Base-by-base conservation (phyloP, 2,797 vertebrate genomes). In the Bovichtus variegatus region DNA sequence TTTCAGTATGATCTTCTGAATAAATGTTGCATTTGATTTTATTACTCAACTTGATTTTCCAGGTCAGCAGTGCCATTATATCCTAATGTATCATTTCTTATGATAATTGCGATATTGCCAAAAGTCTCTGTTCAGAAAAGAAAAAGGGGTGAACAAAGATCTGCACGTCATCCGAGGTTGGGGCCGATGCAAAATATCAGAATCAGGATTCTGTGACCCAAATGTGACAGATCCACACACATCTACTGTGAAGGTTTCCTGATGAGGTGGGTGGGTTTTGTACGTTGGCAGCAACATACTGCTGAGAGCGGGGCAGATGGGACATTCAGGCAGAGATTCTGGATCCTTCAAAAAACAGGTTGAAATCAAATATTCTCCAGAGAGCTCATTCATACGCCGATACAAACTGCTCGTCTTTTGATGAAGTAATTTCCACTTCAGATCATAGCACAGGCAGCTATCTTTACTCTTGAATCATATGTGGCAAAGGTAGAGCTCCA, bases 161-260 rank as follows among this genome's bases (percentile, higher is more conserved):
- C 16, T 55, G 47, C 54, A 12, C 6, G 21, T 68, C 38, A 44
- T 64, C 67, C 1, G 5, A 43, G 16, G 38, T 38, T 49, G 25
- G 80, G 15, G 46, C 29, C 29, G 19, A 74, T 38, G 62, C 41
- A 61, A 2, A 46, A 29, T 46, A 59, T 81, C 58, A 69, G 49
- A 51, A 51, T 61, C 36, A 1, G 43, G 67, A 73, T 78, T 10
- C 43, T 46, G 59, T 66, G 72, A 61, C 76, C 72, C 68, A 64
- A 74, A 84, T 80, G 63, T 84, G 76, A 82, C 69, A 64, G 50
- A 86, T 50, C 23, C 62, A 12, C 60, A 69, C 63, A 38, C 12
- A 43, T 62, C 36, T 13, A n/a, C 65, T 44, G 71, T 11, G 46
- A 77, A 64, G n/a, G 40, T 72, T 62, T 72, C 57, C n/a, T 65